These are phyloP conservation scores for Esox lucius DNA, from an alignment of 2,797 vertebrate genomes.

Conservation along the genomic window DNA sequence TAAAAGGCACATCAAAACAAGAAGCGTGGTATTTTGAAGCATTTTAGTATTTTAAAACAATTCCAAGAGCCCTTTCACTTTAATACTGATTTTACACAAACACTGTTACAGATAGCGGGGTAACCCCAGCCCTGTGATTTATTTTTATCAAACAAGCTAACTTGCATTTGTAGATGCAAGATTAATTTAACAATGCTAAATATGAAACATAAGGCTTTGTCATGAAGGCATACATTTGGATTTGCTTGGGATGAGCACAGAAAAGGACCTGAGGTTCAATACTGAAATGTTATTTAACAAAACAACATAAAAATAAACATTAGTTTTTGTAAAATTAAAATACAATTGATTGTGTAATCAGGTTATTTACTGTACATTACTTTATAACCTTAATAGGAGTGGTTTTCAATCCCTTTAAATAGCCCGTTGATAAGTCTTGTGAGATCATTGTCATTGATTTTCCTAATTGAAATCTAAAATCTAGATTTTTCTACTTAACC, in stretches of 20 bases:
- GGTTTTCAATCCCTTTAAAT: constrained; percentile 58
- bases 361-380: background rate
- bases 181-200: background rate
- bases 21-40: constrained; percentile 46
- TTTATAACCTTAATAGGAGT: constrained; percentile 45
- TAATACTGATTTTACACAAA: constrained; percentile 35
- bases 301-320: constrained; percentile 19
- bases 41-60: constrained; percentile 38
- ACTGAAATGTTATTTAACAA: constrained; percentile 40
- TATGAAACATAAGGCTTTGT: constrained; percentile 25
- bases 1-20: constrained; percentile 72
- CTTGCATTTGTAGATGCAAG: background rate
- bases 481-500: background rate
- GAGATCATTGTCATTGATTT: constrained; percentile 1
- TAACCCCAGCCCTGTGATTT: background rate
- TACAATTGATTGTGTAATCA: constrained; percentile 48
- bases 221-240: constrained; percentile 44
- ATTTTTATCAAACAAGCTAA: background rate
- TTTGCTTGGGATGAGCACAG: constrained; percentile 48
- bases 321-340: constrained; percentile 33
- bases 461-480: background rate
- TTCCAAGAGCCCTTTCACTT: constrained; percentile 39
- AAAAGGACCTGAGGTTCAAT: constrained; percentile 64
- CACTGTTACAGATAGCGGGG: background rate
- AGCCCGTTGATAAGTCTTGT: constrained; percentile 28